Base-by-base conservation (phyloP, 2,797 vertebrate species). In the Cossypha dichroa region DNA sequence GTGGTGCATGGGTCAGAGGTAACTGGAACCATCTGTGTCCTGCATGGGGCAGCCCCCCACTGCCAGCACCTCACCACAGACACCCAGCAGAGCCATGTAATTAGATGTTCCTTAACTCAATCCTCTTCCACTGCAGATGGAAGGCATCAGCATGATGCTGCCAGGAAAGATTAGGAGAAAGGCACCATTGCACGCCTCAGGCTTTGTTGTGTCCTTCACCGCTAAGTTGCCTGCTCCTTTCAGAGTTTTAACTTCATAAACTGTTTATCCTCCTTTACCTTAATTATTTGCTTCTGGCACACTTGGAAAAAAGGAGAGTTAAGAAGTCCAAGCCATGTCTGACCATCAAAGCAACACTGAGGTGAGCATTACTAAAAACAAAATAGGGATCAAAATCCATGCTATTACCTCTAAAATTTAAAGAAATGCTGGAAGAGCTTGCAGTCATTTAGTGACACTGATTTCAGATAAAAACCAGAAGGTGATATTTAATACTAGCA, bases 1-100 rank as follows among this genome's bases (percentile, higher is more conserved):
- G 17, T 0, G 0, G 1, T 11, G 10, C 1, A 0, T 13, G 26
- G 3, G 4, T 2, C 2, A 0, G n/a, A 33, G 28, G 34, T 1
- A 2, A 17, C 17, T 13, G 14, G 56, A 58, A 45, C 8, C 0
- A 0, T 18, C 20, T 14, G 31, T 13, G 18, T 5, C 40, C 3
- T 5, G 66, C 52, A n/a, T 0, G 0, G 13, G 60, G 28, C 26
- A 67, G 41, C 11, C 31, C 11, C 28, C 10, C 21, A 10, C 9
- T 64, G 49, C 36, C 85, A 56, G 15, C 38, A 18, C 23, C 72
- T 54, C 15, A 40, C 7, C 68, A 17, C 38, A 25, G 19, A 33
- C 60, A 66, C 9, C 5, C 31, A 22, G 28, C 22, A 51, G 10
- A 20, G 8, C 9, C 4, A 2, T 6, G 26, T 21, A 55, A 60